Percentiles rank a stretch among this genome's conserved stretches.
Conservation (phyloP, 1,140 invertebrate genomes). For the Periplaneta americana region DNA sequence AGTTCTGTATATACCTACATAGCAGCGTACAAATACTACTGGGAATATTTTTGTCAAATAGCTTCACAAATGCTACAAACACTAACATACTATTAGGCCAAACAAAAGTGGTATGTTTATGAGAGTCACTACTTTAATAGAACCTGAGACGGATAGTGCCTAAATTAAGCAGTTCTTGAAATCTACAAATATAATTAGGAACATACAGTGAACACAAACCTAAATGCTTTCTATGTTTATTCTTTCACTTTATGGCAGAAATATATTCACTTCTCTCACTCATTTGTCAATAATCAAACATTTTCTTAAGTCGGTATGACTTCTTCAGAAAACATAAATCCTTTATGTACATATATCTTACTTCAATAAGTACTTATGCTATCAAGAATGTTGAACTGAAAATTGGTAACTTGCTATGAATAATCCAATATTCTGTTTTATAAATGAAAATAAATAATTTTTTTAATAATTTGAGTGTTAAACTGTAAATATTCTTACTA, state of each 20-base stretch:
- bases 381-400: neutral
- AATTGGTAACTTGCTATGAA: neutral
- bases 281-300: no score
- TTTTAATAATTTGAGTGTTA: neutral
- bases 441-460: conserved; percentile 2
- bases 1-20: no score
- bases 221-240: neutral
- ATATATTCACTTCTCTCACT: no score
- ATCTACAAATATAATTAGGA: neutral
- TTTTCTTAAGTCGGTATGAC: no score
- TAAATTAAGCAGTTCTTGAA: neutral
- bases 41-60: no score
- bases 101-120: neutral
- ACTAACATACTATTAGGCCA: neutral
- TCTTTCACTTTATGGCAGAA: no score
- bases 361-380: neutral
- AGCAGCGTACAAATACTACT: no score
- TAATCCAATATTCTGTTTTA: neutral
- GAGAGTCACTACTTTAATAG: neutral
- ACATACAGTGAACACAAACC: neutral
- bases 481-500: neutral
- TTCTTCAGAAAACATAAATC: neutral
- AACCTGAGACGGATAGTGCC: neutral
- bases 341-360: neutral
- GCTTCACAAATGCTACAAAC: no score